Evolutionary conservation across 2,797 vertebrate species (phyloP).

Genomic region (Danio kyathit): DNA sequence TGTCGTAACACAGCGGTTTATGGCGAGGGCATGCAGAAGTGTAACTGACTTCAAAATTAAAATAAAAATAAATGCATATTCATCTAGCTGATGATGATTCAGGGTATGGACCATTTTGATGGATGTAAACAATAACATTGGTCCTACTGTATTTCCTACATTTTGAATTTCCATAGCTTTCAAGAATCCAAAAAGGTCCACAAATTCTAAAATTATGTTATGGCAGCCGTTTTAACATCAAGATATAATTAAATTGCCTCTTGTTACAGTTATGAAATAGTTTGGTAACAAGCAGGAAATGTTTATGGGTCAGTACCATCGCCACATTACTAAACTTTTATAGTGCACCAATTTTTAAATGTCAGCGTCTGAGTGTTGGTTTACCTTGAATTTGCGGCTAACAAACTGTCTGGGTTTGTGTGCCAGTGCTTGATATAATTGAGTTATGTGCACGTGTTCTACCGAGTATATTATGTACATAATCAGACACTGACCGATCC

Average conservation of each 20-base stretch:
- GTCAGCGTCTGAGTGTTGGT: not conserved
- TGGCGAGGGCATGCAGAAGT: not conserved
- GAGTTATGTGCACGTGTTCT: not conserved
- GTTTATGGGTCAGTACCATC: too few relatives aligned
- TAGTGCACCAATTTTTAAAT: too few relatives aligned
- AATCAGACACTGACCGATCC: not conserved
- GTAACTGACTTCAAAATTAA: not conserved
- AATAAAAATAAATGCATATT: not conserved
- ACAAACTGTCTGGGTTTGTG: not conserved
- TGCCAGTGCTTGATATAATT: not conserved
- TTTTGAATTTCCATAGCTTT: too few relatives aligned
- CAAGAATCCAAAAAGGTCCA: too few relatives aligned
- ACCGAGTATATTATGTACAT: not conserved
- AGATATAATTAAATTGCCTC: too few relatives aligned
- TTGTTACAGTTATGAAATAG: too few relatives aligned
- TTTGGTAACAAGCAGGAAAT: too few relatives aligned
- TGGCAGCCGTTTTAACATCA: too few relatives aligned
- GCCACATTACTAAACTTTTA: not conserved
- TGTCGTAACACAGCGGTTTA: slow-evolving; percentile 43
- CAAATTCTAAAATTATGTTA: too few relatives aligned
- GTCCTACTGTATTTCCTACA: too few relatives aligned
- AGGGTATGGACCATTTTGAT: too few relatives aligned
- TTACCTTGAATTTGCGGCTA: not conserved
- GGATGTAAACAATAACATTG: too few relatives aligned
- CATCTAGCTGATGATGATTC: not conserved